These are phyloP conservation scores for Syngnathoides biaculeatus DNA, from an alignment of 2,113 vertebrate species.

Conservation along the genomic window DNA sequence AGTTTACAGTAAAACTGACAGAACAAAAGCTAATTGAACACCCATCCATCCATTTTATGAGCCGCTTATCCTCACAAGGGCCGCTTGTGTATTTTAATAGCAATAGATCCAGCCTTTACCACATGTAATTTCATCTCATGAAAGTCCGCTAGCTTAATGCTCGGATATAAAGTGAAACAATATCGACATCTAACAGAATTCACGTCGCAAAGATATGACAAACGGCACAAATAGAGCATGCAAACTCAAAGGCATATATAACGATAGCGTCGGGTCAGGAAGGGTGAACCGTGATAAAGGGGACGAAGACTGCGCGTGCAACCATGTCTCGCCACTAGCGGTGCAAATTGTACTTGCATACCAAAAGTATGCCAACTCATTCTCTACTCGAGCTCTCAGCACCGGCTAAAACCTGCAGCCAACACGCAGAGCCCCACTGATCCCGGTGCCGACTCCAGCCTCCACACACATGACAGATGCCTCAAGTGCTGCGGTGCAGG, in stretches of 20 bases:
- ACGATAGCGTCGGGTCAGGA: background rate
- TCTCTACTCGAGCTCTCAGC: conserved; percentile 56
- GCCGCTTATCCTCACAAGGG: no score
- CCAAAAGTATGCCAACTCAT: conserved; percentile 35
- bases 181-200: background rate
- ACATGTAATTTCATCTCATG: background rate
- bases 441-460: conserved; percentile 56
- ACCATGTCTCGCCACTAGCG: background rate
- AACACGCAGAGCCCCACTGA: conserved; percentile 52
- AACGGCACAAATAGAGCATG: background rate
- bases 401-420: conserved; percentile 59
- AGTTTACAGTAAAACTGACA: no score
- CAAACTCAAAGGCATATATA: background rate
- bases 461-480: conserved; percentile 65
- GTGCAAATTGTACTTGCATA: conserved; percentile 39
- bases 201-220: background rate
- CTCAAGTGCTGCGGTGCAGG: conserved; percentile 59
- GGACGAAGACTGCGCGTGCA: conserved; percentile 11
- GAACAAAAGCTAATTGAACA: no score
- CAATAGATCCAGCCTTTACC: no score
- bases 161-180: background rate
- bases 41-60: no score
- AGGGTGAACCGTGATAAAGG: background rate
- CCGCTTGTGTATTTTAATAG: no score
- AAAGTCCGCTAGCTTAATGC: background rate